Percentiles rank a stretch among this genome's conserved stretches.
These are phyloP conservation scores for Pardalotus punctatus DNA, from an alignment of 2,113 vertebrate genomes.

Conservation along the genomic window DNA sequence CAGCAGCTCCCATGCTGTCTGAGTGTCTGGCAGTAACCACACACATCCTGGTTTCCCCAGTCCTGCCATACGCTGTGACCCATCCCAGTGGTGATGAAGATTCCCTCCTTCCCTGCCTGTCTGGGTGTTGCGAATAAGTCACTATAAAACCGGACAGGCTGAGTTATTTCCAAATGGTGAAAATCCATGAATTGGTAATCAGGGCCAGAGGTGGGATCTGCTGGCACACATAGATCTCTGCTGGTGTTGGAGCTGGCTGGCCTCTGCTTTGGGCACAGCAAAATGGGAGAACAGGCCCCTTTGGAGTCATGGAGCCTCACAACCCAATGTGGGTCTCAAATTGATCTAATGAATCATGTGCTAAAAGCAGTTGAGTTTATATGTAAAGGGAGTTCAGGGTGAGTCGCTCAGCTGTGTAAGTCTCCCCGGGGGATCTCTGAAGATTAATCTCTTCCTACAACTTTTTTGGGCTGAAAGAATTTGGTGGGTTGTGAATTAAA, in stretches of 20 bases:
- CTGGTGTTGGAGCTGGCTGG: neutral
- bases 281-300: neutral
- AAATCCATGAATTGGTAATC: neutral
- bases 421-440: neutral
- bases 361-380: neutral
- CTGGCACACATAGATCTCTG: neutral
- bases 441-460: slow-evolving; percentile 9
- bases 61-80: accelerated
- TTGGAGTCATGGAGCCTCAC: accelerated
- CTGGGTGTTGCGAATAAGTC: neutral
- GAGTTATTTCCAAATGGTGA: neutral
- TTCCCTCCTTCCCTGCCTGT: neutral
- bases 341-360: neutral
- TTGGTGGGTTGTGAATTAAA: slow-evolving; percentile 6
- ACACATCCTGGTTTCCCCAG: neutral
- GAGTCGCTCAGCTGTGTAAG: neutral
- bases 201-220: neutral
- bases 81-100: accelerated
- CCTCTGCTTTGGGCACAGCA: neutral
- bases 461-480: neutral
- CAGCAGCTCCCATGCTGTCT: accelerated
- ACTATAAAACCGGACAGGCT: neutral
- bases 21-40: neutral
- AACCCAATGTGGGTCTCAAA: neutral
- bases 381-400: neutral